These are phyloP conservation scores for Nemopilema nomurai DNA, from an alignment of 30 jellyfish, hydroid and myxozoan genomes.

Conservation along the genomic window DNA sequence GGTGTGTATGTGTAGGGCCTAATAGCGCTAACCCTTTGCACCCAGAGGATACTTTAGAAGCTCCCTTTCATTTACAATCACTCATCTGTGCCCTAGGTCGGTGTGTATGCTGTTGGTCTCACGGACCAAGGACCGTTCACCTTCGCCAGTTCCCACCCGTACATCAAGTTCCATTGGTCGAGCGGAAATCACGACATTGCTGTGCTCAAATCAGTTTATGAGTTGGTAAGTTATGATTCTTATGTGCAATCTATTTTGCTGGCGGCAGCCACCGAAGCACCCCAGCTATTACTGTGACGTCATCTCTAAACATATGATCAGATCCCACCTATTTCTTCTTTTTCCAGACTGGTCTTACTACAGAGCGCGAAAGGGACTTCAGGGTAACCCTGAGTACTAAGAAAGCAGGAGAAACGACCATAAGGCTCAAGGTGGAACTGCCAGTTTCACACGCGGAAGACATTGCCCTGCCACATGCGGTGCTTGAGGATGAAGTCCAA, in stretches of 20 bases:
- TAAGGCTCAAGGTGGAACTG: conserved; percentile 74
- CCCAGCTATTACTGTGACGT: too few relatives aligned
- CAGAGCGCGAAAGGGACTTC: conserved; percentile 74
- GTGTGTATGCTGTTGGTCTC: conserved; percentile 75
- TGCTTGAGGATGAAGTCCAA: conserved; percentile 78
- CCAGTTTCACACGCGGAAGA: conserved; percentile 9
- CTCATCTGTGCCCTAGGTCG: conserved; percentile 58
- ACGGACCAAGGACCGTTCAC: conserved; percentile 93
- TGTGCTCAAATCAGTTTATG: conserved; percentile 64
- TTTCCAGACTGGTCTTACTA: conserved; percentile 76
- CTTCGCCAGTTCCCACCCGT: conserved; percentile 83
- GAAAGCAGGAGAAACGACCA: conserved; percentile 77
- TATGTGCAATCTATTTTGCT: not conserved
- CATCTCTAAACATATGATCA: not conserved
- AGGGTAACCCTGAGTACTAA: conserved; percentile 68
- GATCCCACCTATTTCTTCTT: not conserved
- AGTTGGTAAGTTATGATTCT: conserved; percentile 42
- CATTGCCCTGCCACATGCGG: conserved; percentile 40
- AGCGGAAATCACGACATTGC: conserved; percentile 74
- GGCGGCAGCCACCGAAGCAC: too few relatives aligned
- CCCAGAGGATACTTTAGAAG: too few relatives aligned
- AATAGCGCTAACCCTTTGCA: too few relatives aligned
- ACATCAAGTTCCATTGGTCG: conserved; percentile 86
- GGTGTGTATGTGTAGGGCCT: too few relatives aligned
- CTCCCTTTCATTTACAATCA: not conserved